A percentile compares a stretch with the other conserved stretches of the same genome.
These are phyloP conservation scores for Eclectus roratus DNA, from an alignment of 2,113 vertebrate species.

Conservation along the genomic window DNA sequence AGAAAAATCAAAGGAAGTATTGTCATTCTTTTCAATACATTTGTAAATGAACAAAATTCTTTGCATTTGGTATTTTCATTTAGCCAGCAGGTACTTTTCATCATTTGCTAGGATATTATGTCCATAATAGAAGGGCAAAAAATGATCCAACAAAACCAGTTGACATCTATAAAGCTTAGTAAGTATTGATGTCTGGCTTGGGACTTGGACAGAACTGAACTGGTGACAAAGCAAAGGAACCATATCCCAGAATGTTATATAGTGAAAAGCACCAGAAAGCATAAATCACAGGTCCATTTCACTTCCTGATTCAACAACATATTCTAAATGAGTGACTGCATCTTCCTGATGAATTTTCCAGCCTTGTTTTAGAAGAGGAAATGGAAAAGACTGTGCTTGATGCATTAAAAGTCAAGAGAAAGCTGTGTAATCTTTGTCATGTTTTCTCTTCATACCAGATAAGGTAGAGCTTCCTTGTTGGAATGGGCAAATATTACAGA, in stretches of 20 bases:
- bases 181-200: not conserved
- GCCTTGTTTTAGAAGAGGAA: slow-evolving; percentile 63
- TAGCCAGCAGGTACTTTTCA: not conserved
- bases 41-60: not conserved
- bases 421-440: slow-evolving; percentile 34
- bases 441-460: slow-evolving; percentile 25
- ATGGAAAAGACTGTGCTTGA: slow-evolving; percentile 67
- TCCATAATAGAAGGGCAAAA: not conserved
- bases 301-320: slow-evolving; percentile 63
- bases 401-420: slow-evolving; percentile 20
- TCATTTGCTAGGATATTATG: not conserved
- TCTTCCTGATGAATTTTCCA: slow-evolving; percentile 74
- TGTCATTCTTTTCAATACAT: not conserved
- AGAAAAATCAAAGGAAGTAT: not conserved
- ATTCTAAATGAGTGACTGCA: slow-evolving; percentile 65
- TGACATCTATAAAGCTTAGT: not conserved
- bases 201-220: not conserved
- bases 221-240: slow-evolving; percentile 8
- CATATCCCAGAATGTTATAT: not conserved
- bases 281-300: slow-evolving; percentile 71
- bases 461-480: slow-evolving; percentile 22
- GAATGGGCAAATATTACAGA: not conserved
- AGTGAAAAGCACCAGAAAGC: not conserved
- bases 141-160: not conserved
- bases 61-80: not conserved